Evolutionary conservation across 2,888 invertebrate species (phyloP), one percentile per base, ranked within the genome.

Genomic region (Drosophila anceps): DNA sequence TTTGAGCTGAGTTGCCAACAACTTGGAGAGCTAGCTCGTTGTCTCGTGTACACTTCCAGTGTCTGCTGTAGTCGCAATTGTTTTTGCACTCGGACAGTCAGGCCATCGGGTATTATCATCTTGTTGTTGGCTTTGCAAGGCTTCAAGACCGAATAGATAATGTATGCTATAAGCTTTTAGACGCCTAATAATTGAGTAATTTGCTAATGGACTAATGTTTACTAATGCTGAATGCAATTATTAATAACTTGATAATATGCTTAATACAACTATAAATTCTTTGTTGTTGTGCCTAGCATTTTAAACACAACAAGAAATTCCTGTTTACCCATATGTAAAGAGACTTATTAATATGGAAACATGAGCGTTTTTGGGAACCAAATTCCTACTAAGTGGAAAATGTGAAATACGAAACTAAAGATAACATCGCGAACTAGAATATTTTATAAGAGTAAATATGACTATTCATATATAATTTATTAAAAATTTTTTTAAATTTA

Each of bases 1-100:
- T 85, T 85, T 88, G 71, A 77, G 65, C 88, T 88, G 71, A 77
- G 65, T 85, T 83, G 76, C 71, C 53, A 60, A 66, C 60, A 59
- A 69, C 64, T 76, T 71, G 72, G 77, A 13, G 57, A 24, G 46
- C 50, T 24, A 37, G 50, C 58, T 4, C 72, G 37, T 68, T 83
- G 70, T 18, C 64, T 63, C 67, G 69, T 76, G 41, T 57, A 29
- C 54, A 61, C 5, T 61, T 31, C 27, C 31, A 31, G 41, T 35
- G 37, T n/a, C 58, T 43, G 54, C 55, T 31, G 35, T 60, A 50
- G 18, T 54, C 58, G 31, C 31, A 53, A 58, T 73, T 57, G 41
- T 61, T 46, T 35, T 55, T 55, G 15, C 51, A 33, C 37, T 29
- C 29, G 51, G 31, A n/a, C 29, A 31, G 31, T 4, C 13, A 7